Evolutionary conservation across 2,113 vertebrate species (phyloP).

Genomic region (Atractosteus spatula): DNA sequence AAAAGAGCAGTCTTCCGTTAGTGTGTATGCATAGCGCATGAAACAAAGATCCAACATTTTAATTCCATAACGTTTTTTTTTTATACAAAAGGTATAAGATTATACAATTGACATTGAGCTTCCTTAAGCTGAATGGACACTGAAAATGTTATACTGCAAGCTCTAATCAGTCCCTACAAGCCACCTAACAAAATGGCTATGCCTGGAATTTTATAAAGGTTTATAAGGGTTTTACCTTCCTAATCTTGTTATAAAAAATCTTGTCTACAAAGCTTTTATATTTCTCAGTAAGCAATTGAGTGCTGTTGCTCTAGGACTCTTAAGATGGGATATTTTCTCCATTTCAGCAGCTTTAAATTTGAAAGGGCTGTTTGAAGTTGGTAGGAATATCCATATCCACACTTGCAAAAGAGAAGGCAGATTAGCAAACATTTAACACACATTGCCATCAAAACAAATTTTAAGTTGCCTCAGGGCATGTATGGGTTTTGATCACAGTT

Average conservation of each 20-base stretch:
- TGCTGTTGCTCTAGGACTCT: background rate
- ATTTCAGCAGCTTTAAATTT: background rate
- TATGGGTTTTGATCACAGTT: no score
- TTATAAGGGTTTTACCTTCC: constrained; percentile 40
- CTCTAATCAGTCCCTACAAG: constrained; percentile 10
- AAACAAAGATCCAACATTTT: no score
- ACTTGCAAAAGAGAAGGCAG: background rate
- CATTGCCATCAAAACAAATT: no score
- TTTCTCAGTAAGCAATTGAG: background rate
- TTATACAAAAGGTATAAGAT: no score
- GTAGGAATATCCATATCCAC: background rate
- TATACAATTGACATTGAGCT: no score
- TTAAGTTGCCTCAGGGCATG: no score
- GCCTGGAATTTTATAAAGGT: constrained; percentile 26
- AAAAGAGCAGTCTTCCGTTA: constrained; percentile 28
- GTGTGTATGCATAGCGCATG: no score
- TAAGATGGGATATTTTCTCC: background rate
- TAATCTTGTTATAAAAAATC: constrained; percentile 34
- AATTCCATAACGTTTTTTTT: no score
- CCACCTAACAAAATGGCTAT: constrained; percentile 17
- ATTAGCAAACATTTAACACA: constrained; percentile 1
- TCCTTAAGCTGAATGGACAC: no score
- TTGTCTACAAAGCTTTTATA: background rate
- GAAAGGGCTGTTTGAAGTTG: background rate
- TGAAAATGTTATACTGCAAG: background rate